Percentiles rank a stretch among this genome's conserved stretches.
Conservation (phyloP, 1,140 invertebrate species). For the Sinonovacula constricta region DNA sequence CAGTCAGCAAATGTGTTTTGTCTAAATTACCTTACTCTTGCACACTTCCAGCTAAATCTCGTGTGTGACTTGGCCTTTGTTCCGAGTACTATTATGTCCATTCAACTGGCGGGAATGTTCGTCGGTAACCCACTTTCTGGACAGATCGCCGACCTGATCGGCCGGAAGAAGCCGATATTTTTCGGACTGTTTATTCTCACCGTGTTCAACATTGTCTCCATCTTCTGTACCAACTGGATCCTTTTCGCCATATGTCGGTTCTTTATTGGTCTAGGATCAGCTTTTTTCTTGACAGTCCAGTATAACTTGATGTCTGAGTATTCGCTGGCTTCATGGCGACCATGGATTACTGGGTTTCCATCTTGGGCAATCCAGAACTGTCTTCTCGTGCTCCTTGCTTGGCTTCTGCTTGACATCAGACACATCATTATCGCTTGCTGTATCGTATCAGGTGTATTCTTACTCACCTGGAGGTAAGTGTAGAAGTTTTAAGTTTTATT, state of each 20-base stretch:
- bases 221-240: constrained; percentile 61
- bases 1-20: not conserved
- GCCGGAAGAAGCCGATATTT: constrained; percentile 62
- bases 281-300: constrained; percentile 16
- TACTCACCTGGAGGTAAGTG: no score
- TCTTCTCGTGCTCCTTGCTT: not conserved
- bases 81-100: constrained; percentile 55
- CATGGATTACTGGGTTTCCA: constrained; percentile 6
- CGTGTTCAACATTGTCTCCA: constrained; percentile 45
- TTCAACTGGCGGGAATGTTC: constrained; percentile 67
- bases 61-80: constrained; percentile 62
- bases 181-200: constrained; percentile 39
- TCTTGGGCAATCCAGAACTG: not conserved
- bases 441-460: not conserved
- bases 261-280: constrained; percentile 56
- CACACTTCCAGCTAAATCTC: constrained; percentile 62
- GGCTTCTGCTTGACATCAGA: not conserved
- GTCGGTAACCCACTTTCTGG: constrained; percentile 59
- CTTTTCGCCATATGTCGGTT: constrained; percentile 65
- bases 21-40: not conserved
- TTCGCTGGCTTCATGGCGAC: constrained; percentile 12
- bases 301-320: constrained; percentile 20
- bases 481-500: no score
- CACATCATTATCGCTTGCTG: not conserved
- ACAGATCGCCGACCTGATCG: constrained; percentile 63